Evolutionary conservation across 2,113 vertebrate genomes (phyloP).

Genomic region (Emydura subglobosa): DNA sequence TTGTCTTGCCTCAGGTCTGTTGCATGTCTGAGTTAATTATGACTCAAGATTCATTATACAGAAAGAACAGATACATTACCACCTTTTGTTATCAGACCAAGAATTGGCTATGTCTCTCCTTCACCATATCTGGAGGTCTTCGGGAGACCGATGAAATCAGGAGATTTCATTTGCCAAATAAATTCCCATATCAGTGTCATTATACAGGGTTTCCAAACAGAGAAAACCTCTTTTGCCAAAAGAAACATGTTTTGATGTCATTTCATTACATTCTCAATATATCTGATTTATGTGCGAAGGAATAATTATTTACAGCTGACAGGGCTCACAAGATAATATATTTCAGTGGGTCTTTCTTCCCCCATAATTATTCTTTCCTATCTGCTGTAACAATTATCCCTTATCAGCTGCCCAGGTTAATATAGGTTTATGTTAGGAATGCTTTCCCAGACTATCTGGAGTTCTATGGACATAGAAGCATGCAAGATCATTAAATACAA

Average conservation of each 20-base stretch:
- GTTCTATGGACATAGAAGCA: too few species aligned
- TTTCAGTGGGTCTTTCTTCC: too few species aligned
- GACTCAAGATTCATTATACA: not conserved
- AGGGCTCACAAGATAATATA: not conserved
- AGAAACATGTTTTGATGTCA: not conserved
- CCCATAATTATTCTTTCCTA: too few species aligned
- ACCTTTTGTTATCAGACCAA: not conserved
- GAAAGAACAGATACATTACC: not conserved
- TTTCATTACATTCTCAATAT: not conserved
- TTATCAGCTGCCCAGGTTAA: too few species aligned
- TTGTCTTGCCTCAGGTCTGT: conserved; percentile 24
- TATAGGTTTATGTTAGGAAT: too few species aligned
- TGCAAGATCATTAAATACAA: too few species aligned
- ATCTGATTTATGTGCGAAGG: not conserved
- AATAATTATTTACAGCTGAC: not conserved
- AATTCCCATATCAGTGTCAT: not conserved
- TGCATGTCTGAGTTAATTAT: not conserved
- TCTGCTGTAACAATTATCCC: too few species aligned
- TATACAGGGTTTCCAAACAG: not conserved
- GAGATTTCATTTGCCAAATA: not conserved
- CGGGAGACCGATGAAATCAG: too few species aligned
- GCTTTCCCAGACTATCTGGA: too few species aligned
- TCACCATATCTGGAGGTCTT: not conserved
- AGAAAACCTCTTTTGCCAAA: not conserved
- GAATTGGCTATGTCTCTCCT: not conserved